A percentile compares a stretch with the other conserved stretches of the same genome.
Evolutionary conservation across 2,113 vertebrate genomes (phyloP).

Genomic region (Eolophus roseicapilla): DNA sequence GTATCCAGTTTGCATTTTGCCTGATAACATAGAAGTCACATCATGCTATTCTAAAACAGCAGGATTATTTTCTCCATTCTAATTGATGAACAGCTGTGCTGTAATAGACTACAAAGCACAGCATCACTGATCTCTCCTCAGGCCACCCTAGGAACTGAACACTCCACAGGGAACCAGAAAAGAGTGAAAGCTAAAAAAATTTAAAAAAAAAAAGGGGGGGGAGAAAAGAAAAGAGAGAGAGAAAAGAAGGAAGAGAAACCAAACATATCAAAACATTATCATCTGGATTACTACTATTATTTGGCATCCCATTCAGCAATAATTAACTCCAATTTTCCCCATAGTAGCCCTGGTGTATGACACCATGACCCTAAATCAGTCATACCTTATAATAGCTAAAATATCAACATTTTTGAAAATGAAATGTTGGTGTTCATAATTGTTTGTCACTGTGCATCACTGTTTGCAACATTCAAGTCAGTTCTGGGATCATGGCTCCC

Average conservation of each 20-base stretch:
- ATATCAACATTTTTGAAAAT: background rate
- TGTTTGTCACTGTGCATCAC: background rate
- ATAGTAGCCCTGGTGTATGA: background rate
- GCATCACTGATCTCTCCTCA: conserved; percentile 73
- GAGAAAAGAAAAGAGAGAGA: accelerated
- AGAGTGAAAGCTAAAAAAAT: conserved; percentile 4
- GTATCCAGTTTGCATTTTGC: conserved; percentile 66
- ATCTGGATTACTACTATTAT: background rate
- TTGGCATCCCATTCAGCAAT: background rate
- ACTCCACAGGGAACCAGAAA: conserved; percentile 60
- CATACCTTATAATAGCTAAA: background rate
- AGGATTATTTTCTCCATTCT: conserved; percentile 67
- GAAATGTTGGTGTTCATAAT: background rate
- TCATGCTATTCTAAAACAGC: conserved; percentile 58
- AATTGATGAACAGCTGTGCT: conserved; percentile 73
- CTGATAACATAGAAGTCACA: conserved; percentile 46
- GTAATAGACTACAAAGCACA: conserved; percentile 66
- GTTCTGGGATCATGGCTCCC: background rate
- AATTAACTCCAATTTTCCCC: conserved; percentile 23
- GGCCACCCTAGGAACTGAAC: conserved; percentile 69
- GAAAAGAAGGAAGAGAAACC: background rate
- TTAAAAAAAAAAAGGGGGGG: background rate
- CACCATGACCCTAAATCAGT: background rate
- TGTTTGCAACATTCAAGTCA: background rate
- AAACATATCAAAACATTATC: conserved; percentile 16